Conservation (phyloP, 2,113 vertebrate genomes). For the Lepisosteus osseus region DNA sequence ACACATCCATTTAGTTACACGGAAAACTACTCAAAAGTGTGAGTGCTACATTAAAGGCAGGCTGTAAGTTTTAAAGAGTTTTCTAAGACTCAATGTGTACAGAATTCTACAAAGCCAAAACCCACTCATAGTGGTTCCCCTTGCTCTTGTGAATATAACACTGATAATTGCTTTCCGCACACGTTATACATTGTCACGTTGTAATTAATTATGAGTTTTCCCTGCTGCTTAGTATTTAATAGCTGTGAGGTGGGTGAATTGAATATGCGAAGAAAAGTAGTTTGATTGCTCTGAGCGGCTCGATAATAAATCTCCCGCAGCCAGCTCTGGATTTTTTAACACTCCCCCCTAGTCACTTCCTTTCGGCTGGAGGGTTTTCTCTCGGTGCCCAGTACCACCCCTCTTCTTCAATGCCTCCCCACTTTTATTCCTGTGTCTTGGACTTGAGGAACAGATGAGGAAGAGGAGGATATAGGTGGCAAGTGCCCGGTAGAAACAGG, state of each 20-base stretch:
- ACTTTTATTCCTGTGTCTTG: too few relatives aligned
- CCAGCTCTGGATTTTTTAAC: not conserved
- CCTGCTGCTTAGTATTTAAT: constrained; percentile 15
- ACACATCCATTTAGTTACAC: too few relatives aligned
- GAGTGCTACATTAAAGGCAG: too few relatives aligned
- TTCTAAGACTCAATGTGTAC: too few relatives aligned
- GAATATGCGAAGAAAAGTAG: not conserved
- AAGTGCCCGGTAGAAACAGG: not conserved
- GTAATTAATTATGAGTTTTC: constrained; percentile 14
- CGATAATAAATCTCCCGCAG: too few relatives aligned
- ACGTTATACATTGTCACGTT: not conserved
- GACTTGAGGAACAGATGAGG: not conserved
- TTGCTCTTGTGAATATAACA: constrained; percentile 2
- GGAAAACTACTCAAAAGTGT: too few relatives aligned
- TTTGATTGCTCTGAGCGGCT: not conserved
- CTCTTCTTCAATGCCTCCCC: too few relatives aligned
- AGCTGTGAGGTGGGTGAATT: not conserved
- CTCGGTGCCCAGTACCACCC: not conserved
- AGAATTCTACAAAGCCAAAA: not conserved
- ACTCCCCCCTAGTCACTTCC: not conserved
- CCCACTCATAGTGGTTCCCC: not conserved
- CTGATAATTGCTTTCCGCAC: constrained; percentile 5
- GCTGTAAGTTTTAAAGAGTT: too few relatives aligned
- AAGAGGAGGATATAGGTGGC: not conserved
- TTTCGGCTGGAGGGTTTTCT: not conserved